These are phyloP conservation scores for Harpalus rubripes DNA, from an alignment of 2,888 invertebrate genomes.

Conservation along the genomic window DNA sequence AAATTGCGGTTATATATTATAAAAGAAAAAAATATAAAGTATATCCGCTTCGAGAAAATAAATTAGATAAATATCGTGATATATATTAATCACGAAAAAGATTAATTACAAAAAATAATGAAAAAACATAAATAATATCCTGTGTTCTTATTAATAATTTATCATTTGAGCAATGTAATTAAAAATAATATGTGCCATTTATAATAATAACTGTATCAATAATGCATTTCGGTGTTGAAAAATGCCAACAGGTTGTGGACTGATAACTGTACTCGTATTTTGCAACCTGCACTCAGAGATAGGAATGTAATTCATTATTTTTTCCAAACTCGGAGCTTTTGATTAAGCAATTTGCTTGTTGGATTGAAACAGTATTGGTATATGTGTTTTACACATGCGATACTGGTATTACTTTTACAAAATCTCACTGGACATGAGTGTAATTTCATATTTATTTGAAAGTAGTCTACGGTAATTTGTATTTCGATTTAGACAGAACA, in stretches of 20 bases:
- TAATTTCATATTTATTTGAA: no score
- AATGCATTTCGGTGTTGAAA: constrained; percentile 10
- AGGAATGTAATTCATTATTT: constrained; percentile 23
- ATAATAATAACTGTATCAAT: constrained; percentile 51
- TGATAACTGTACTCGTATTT: background rate
- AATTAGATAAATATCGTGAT: constrained; percentile 11
- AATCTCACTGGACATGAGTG: background rate
- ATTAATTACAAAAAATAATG: constrained; percentile 21
- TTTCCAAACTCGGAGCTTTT: constrained; percentile 18
- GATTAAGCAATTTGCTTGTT: constrained; percentile 23
- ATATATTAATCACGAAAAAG: constrained; percentile 1
- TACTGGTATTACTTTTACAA: background rate
- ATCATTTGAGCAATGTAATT: constrained; percentile 45
- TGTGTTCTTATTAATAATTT: constrained; percentile 29
- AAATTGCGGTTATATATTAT: background rate
- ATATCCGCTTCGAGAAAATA: constrained; percentile 4
- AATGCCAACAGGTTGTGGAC: constrained; percentile 23
- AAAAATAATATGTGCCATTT: constrained; percentile 34
- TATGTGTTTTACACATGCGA: background rate
- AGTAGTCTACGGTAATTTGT: no score
- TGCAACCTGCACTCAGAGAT: background rate
- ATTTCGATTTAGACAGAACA: no score
- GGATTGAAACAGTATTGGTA: background rate
- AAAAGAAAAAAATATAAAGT: background rate
- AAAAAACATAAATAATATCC: constrained; percentile 17